These are phyloP conservation scores for Petrolisthes manimaculis DNA, from an alignment of 2,888 invertebrate genomes.

Conservation along the genomic window DNA sequence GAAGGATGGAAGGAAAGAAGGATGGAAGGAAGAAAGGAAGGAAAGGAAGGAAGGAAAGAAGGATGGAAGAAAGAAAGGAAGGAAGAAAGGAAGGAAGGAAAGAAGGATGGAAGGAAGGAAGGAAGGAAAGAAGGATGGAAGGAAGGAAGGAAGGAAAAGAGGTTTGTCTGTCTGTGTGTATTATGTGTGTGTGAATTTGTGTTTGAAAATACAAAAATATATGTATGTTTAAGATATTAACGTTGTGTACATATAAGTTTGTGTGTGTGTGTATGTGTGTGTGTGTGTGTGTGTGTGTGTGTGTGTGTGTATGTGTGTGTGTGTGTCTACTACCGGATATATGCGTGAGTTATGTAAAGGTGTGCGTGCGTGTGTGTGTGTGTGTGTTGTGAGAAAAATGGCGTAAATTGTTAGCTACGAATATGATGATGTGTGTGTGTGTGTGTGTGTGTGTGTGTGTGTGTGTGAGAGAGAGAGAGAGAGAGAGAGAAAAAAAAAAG, in stretches of 20 bases:
- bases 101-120: slow-evolving; percentile 16
- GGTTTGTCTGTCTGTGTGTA: too few relatives aligned
- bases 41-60: slow-evolving; percentile 19
- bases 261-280: neutral
- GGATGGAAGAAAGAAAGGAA: too few relatives aligned
- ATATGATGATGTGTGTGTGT: neutral
- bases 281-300: slow-evolving; percentile 1
- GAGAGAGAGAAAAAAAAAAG: too few relatives aligned
- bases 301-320: neutral
- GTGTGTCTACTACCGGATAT: neutral
- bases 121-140: neutral
- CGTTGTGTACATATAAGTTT: neutral
- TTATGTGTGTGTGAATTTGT: neutral
- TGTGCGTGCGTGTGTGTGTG: neutral
- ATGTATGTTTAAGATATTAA: neutral
- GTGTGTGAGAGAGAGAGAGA: neutral
- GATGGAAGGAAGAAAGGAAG: slow-evolving; percentile 2
- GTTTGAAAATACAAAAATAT: neutral
- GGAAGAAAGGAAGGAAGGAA: slow-evolving; percentile 8
- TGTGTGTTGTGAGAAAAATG: too few relatives aligned
- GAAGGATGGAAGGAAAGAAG: too few relatives aligned
- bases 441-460: neutral
- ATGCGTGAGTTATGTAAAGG: neutral
- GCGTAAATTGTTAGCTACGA: neutral
- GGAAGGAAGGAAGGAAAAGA: too few relatives aligned